Percentiles rank a stretch among this genome's conserved stretches.
phyloP scores from a whole-genome alignment of 2,797 vertebrate genomes.

The Glyptemys insculpta region DNA sequence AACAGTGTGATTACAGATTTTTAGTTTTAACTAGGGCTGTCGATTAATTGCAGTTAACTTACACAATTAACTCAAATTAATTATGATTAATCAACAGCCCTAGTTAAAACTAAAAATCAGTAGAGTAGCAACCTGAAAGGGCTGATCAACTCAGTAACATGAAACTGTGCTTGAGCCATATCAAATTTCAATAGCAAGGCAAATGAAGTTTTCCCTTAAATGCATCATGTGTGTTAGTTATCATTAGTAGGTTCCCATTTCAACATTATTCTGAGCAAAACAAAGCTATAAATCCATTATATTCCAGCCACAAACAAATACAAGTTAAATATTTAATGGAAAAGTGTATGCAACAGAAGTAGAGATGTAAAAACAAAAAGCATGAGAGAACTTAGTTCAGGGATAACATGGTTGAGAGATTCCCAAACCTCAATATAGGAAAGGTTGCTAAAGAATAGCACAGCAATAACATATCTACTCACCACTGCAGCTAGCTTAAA shows the following conservation, averaged over 20 bases:
- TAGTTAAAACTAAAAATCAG: constrained; percentile 51
- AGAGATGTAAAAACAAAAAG: not conserved
- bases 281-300: constrained; percentile 36
- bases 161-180: constrained; percentile 21
- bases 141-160: constrained; percentile 33
- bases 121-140: constrained; percentile 41
- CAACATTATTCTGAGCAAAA: not conserved
- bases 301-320: constrained; percentile 50
- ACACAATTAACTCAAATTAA: no score
- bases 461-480: not conserved
- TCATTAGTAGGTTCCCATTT: constrained; percentile 18
- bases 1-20: no score
- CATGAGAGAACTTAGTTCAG: not conserved
- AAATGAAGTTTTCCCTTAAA: constrained; percentile 55
- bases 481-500: no score
- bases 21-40: no score
- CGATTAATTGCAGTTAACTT: no score
- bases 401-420: not conserved
- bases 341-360: constrained; percentile 35
- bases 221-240: not conserved
- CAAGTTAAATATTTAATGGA: constrained; percentile 68
- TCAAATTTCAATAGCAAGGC: constrained; percentile 35
- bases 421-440: not conserved
- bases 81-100: no score
- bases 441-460: not conserved